These are phyloP conservation scores for Therioaphis trifolii DNA, from an alignment of 2,888 invertebrate species.

Conservation along the genomic window DNA sequence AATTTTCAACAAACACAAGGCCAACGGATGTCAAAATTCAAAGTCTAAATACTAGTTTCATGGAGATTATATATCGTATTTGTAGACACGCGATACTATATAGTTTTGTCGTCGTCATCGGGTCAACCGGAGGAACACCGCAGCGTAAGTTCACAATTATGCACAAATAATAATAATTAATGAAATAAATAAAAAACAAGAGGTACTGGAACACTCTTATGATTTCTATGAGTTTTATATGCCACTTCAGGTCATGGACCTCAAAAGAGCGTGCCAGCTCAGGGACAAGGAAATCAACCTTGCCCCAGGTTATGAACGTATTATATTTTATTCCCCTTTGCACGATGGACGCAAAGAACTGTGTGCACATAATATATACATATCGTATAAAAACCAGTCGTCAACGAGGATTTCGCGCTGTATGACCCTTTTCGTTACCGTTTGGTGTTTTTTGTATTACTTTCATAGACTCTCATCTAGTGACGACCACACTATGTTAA, in stretches of 20 bases:
- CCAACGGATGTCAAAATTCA: no score
- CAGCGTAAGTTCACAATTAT: no score
- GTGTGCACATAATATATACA: neutral
- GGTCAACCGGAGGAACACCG: no score
- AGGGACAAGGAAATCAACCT: constrained; percentile 50
- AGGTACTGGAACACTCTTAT: neutral
- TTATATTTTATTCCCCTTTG: constrained; percentile 25
- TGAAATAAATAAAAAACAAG: neutral
- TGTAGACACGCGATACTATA: no score
- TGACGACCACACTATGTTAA: neutral
- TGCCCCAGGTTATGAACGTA: constrained; percentile 51
- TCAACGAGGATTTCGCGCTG: neutral
- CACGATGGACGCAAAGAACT: constrained; percentile 14
- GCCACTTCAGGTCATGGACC: neutral
- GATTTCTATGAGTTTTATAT: neutral
- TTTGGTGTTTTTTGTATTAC: neutral
- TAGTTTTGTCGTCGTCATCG: no score
- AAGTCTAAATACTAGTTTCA: no score
- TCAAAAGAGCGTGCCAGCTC: neutral
- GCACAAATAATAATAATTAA: neutral
- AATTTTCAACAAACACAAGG: no score
- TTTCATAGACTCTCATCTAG: neutral
- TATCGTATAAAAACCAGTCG: neutral
- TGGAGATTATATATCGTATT: no score
- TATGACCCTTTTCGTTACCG: neutral